These are phyloP conservation scores for Periophthalmodon schlosseri DNA, from an alignment of 2,113 vertebrate species.

Conservation along the genomic window DNA sequence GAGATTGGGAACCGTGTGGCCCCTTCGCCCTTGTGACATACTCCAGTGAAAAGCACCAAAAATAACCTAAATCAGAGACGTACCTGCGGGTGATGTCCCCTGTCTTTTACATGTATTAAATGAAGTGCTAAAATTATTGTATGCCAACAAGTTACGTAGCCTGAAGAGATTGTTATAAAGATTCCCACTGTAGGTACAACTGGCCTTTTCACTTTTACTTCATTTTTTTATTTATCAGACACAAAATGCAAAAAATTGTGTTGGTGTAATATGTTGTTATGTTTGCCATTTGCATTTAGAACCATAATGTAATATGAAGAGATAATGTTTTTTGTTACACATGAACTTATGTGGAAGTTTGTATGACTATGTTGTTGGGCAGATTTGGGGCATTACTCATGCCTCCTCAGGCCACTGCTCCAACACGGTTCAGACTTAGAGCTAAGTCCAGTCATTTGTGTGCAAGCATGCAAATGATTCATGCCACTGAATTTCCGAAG, in stretches of 20 bases:
- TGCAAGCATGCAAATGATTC: constrained; percentile 55
- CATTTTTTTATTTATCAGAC: too few relatives aligned
- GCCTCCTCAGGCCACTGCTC: constrained; percentile 52
- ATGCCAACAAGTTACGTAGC: too few relatives aligned
- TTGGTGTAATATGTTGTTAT: too few relatives aligned
- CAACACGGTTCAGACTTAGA: constrained; percentile 42
- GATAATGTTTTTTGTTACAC: neutral
- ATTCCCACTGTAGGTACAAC: too few relatives aligned
- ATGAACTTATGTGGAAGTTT: constrained; percentile 9
- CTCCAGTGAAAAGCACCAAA: neutral
- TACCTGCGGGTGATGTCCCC: neutral
- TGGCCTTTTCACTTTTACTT: neutral
- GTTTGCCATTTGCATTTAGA: too few relatives aligned
- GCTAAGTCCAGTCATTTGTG: constrained; percentile 48
- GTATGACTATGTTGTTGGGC: constrained; percentile 57
- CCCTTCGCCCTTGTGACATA: constrained; percentile 24
- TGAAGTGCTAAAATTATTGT: neutral
- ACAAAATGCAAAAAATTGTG: too few relatives aligned
- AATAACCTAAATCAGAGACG: neutral
- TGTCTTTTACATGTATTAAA: neutral
- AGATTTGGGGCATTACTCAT: constrained; percentile 71
- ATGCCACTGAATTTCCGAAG: constrained; percentile 27
- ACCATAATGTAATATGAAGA: neutral
- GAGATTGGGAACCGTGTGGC: constrained; percentile 28
- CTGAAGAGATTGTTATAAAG: too few relatives aligned